Percentiles rank a stretch among this genome's conserved stretches.
Evolutionary conservation across 2,113 vertebrate species (phyloP).

Genomic region (Xiphophorus maculatus): DNA sequence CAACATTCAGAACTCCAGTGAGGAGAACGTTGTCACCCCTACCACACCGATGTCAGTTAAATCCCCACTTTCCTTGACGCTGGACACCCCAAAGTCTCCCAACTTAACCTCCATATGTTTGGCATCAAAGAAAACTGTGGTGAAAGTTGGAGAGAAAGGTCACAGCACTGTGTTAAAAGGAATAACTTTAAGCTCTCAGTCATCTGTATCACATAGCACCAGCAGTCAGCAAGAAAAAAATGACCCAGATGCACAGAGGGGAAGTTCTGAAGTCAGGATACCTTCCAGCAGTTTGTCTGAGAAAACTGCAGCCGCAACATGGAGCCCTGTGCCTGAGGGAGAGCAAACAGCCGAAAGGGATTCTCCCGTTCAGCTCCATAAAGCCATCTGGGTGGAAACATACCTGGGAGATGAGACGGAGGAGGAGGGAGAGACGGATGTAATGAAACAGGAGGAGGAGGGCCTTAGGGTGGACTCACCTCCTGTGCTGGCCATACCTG

Average conservation of each 20-base stretch:
- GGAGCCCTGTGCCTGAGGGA: constrained; percentile 24
- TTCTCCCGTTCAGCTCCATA: constrained; percentile 67
- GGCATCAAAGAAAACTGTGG: constrained; percentile 54
- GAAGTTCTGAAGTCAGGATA: constrained; percentile 20
- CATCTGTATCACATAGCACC: constrained; percentile 29
- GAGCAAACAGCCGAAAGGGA: constrained; percentile 15
- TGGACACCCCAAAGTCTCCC: constrained; percentile 46
- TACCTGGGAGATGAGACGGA: constrained; percentile 70
- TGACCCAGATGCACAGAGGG: constrained; percentile 7
- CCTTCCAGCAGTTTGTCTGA: constrained; percentile 12
- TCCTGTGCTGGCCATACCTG: constrained; percentile 65
- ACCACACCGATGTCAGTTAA: constrained; percentile 33
- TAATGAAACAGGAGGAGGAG: constrained; percentile 49
- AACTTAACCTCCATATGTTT: constrained; percentile 52
- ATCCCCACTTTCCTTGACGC: constrained; percentile 20
- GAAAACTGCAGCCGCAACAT: not conserved
- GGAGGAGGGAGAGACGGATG: constrained; percentile 39
- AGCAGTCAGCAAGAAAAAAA: constrained; percentile 14
- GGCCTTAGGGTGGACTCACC: constrained; percentile 61
- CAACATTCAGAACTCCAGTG: constrained; percentile 14
- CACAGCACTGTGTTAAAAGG: constrained; percentile 58
- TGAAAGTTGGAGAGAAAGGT: constrained; percentile 52
- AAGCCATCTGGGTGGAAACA: constrained; percentile 78
- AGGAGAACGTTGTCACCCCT: not conserved
- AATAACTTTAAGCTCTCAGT: constrained; percentile 57